Evolutionary conservation across 2,888 invertebrate species (phyloP).

Genomic region (Aplocera efformata): DNA sequence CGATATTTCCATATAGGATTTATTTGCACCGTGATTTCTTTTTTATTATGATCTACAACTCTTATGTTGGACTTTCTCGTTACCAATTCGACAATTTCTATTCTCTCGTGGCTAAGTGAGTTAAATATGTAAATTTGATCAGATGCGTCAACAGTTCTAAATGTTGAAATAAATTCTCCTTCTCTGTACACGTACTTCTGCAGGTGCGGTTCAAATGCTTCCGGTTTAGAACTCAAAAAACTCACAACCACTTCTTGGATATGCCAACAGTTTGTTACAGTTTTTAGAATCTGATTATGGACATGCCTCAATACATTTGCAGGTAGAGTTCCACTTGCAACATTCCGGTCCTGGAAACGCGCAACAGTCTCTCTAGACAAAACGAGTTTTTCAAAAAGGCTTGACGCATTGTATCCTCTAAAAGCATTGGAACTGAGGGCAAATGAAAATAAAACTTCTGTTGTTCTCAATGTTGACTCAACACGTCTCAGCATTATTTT

Average conservation of each 20-base stretch:
- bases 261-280: constrained; percentile 62
- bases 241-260: constrained; percentile 62
- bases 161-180: constrained; percentile 60
- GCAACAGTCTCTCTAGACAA: constrained; percentile 88
- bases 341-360: constrained; percentile 96
- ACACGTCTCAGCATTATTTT: constrained; percentile 91
- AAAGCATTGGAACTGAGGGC: constrained; percentile 83
- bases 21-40: constrained; percentile 68
- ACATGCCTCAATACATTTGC: constrained; percentile 91
- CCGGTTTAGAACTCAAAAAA: constrained; percentile 86
- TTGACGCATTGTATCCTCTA: constrained; percentile 75
- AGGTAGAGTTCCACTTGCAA: constrained; percentile 96
- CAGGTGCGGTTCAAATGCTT: constrained; percentile 82
- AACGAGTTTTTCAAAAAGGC: constrained; percentile 74
- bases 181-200: constrained; percentile 64
- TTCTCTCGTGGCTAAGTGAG: constrained; percentile 87
- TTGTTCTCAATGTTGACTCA: constrained; percentile 87
- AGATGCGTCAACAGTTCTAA: constrained; percentile 75
- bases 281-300: constrained; percentile 81
- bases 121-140: constrained; percentile 90
- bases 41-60: constrained; percentile 84
- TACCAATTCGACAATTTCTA: constrained; percentile 88
- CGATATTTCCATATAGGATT: constrained; percentile 65
- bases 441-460: constrained; percentile 91
- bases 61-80: constrained; percentile 86